Percentiles rank a stretch among this genome's conserved stretches.
Conservation (phyloP, 2,888 invertebrate species). For the Drosophila quasianomalipes region DNA sequence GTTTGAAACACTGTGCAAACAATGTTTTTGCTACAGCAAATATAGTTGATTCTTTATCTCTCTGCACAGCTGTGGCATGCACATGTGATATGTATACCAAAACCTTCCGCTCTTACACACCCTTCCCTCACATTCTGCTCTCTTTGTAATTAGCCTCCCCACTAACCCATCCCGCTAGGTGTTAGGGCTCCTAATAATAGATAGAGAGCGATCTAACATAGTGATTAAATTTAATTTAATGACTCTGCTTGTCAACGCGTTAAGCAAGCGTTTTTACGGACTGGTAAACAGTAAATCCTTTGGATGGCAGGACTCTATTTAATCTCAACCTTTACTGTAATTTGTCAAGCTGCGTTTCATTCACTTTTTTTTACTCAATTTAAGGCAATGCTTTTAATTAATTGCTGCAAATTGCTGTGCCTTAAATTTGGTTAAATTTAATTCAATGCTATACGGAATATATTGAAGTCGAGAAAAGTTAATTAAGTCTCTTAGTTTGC, state of each 20-base stretch:
- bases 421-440: constrained; percentile 3
- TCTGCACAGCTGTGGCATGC: constrained; percentile 24
- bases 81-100: not conserved
- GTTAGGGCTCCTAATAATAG: constrained; percentile 16
- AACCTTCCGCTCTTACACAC: not conserved
- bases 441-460: not conserved
- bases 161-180: constrained; percentile 2
- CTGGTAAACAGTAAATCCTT: constrained; percentile 9
- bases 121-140: not conserved
- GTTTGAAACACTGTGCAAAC: constrained; percentile 25
- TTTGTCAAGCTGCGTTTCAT: not conserved
- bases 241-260: constrained; percentile 31
- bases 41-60: not conserved
- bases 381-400: constrained; percentile 3
- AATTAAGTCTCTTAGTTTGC: constrained; percentile 13
- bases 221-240: constrained; percentile 70
- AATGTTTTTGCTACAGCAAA: not conserved
- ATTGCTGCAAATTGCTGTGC: not conserved
- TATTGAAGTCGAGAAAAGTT: not conserved
- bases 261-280: constrained; percentile 17
- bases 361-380: not conserved
- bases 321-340: constrained; percentile 4
- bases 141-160: constrained; percentile 16
- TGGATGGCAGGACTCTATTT: not conserved
- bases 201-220: constrained; percentile 15